Evolutionary conservation across 2,888 invertebrate species (phyloP).

Genomic region (Drosophila austrosaltans): DNA sequence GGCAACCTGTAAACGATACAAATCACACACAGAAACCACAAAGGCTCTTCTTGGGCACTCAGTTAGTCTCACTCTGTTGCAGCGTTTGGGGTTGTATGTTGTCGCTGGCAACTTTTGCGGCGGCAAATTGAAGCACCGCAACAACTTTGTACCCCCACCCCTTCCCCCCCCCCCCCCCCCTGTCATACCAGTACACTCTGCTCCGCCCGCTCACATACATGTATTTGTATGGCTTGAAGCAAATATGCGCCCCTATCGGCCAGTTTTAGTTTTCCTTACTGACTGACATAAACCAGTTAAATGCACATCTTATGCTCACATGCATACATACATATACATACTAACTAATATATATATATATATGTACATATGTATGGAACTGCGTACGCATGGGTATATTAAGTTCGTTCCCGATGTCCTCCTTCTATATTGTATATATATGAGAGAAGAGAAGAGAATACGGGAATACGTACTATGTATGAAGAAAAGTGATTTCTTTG

Average conservation of each 20-base stretch:
- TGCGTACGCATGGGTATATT: conserved; percentile 13
- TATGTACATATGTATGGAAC: conserved; percentile 6
- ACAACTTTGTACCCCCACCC: conserved; percentile 47
- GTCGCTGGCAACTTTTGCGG: conserved; percentile 64
- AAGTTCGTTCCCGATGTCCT: conserved; percentile 10
- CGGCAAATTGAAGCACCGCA: conserved; percentile 74
- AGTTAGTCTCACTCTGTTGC: conserved; percentile 4
- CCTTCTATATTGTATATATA: conserved; percentile 1
- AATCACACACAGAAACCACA: conserved; percentile 68
- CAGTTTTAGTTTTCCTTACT: conserved; percentile 41
- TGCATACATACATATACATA: neutral
- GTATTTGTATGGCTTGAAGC: conserved; percentile 79
- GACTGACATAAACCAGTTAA: conserved; percentile 21
- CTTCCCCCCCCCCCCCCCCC: neutral
- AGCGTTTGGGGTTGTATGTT: conserved; percentile 28
- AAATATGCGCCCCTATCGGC: conserved; percentile 73
- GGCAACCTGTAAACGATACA: conserved; percentile 72
- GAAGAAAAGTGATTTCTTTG: conserved; percentile 78
- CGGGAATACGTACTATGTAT: conserved; percentile 42
- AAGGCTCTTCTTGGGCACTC: conserved; percentile 14
- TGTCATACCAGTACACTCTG: neutral
- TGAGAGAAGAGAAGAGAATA: neutral
- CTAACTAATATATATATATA: neutral
- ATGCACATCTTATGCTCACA: conserved; percentile 14
- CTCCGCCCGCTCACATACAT: conserved; percentile 9